Conservation (phyloP, 2,113 vertebrate genomes). For the Girardinichthys multiradiatus region DNA sequence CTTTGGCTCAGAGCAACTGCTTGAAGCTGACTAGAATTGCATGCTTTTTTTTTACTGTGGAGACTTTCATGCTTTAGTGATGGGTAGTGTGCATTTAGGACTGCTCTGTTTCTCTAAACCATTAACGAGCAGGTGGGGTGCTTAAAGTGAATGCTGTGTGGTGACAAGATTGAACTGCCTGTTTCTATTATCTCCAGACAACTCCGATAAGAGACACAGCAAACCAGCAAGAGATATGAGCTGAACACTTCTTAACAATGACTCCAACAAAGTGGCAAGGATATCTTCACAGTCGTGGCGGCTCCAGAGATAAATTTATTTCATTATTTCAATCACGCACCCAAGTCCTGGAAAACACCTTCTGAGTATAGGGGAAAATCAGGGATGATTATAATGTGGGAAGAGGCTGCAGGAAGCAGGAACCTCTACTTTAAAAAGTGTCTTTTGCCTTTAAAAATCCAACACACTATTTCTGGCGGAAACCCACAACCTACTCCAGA, state of each 20-base stretch:
- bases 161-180: conserved; percentile 46
- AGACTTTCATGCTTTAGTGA: conserved; percentile 56
- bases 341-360: conserved; percentile 33
- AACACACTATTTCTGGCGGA: no score
- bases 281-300: conserved; percentile 33
- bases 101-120: conserved; percentile 62
- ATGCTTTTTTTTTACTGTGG: conserved; percentile 43
- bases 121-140: conserved; percentile 71
- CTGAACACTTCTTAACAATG: conserved; percentile 37
- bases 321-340: conserved; percentile 41
- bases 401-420: background rate
- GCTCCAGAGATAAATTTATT: conserved; percentile 39
- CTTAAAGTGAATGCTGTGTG: conserved; percentile 46
- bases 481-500: no score
- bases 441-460: no score
- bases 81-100: conserved; percentile 50
- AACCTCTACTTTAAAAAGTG: no score
- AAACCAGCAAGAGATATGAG: conserved; percentile 27
- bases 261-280: conserved; percentile 29
- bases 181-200: conserved; percentile 64
- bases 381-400: conserved; percentile 28
- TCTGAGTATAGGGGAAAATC: background rate
- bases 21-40: conserved; percentile 41
- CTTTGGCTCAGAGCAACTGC: background rate
- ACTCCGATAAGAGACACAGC: conserved; percentile 38